A percentile compares a stretch with the other conserved stretches of the same genome.
Evolutionary conservation across 2,113 vertebrate genomes (phyloP).

Genomic region (Lasiurus borealis): DNA sequence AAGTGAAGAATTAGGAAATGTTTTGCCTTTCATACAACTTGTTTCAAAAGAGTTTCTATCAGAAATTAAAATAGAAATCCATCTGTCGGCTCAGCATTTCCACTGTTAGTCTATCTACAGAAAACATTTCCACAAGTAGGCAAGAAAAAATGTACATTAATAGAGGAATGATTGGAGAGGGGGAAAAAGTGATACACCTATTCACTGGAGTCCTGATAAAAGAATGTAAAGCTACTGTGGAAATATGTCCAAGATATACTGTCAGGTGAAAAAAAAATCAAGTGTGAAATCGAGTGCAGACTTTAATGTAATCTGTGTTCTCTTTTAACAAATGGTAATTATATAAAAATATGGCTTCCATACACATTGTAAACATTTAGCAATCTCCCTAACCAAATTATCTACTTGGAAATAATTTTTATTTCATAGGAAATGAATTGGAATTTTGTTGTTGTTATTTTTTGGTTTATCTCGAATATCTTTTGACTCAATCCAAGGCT

Average conservation of each 20-base stretch:
- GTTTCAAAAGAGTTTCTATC: background rate
- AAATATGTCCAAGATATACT: background rate
- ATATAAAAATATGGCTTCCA: background rate
- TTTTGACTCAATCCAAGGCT: background rate
- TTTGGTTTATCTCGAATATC: background rate
- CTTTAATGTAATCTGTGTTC: background rate
- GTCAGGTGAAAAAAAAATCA: conserved; percentile 27
- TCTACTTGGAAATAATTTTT: conserved; percentile 3
- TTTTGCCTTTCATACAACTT: background rate
- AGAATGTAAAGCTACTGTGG: background rate
- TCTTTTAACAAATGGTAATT: conserved; percentile 18
- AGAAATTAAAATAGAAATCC: conserved; percentile 3
- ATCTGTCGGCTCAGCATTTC: background rate
- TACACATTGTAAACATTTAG: background rate
- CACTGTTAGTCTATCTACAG: background rate
- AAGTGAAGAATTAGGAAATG: conserved; percentile 27
- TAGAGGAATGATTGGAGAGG: background rate
- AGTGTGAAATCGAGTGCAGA: background rate
- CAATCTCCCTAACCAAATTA: background rate
- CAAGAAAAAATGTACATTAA: background rate
- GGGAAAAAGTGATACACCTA: background rate
- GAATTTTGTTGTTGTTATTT: background rate
- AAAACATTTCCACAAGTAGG: conserved; percentile 11
- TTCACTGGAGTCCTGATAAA: background rate
- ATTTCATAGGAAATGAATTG: background rate